phyloP scores from a whole-genome alignment of 1,140 invertebrate species.

The Drosophila parvula region DNA sequence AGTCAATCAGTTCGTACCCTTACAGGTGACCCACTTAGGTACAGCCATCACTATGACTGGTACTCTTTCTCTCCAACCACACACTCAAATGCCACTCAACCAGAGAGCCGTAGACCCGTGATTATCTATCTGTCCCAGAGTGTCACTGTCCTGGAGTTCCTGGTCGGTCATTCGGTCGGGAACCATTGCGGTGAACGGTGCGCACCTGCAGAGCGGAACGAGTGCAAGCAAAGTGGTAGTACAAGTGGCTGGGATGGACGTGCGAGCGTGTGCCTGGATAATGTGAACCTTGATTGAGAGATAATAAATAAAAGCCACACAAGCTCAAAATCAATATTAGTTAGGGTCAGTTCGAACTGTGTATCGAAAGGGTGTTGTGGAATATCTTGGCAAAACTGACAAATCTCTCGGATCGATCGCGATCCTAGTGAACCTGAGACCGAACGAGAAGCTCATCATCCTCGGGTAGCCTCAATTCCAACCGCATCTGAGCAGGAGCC shows the following conservation, averaged over 20 bases:
- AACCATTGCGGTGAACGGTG: slow-evolving; percentile 15
- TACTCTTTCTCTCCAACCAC: not conserved
- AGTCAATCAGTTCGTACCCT: not conserved
- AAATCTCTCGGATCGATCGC: not conserved
- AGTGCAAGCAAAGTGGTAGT: slow-evolving; percentile 27
- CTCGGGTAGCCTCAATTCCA: not conserved
- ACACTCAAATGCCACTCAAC: slow-evolving; percentile 3
- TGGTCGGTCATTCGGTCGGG: slow-evolving; percentile 62
- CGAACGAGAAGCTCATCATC: not conserved
- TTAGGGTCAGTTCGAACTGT: not conserved
- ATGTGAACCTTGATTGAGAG: slow-evolving; percentile 42
- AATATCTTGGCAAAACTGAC: not conserved
- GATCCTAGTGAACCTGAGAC: not conserved
- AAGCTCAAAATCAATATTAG: slow-evolving; percentile 35
- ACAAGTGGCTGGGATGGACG: slow-evolving; percentile 41
- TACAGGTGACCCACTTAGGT: not conserved
- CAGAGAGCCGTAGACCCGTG: slow-evolving; percentile 35
- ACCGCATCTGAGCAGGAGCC: slow-evolving; percentile 11
- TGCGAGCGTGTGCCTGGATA: slow-evolving; percentile 43
- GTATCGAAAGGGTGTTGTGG: not conserved
- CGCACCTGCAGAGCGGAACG: slow-evolving; percentile 25
- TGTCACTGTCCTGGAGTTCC: slow-evolving; percentile 32
- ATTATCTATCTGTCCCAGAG: slow-evolving; percentile 49
- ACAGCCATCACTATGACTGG: slow-evolving; percentile 7
- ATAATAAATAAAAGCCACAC: slow-evolving; percentile 23